A percentile compares a stretch with the other conserved stretches of the same genome.
These are phyloP conservation scores for Prorops nasuta DNA, from an alignment of 1,140 invertebrate genomes.

Conservation along the genomic window DNA sequence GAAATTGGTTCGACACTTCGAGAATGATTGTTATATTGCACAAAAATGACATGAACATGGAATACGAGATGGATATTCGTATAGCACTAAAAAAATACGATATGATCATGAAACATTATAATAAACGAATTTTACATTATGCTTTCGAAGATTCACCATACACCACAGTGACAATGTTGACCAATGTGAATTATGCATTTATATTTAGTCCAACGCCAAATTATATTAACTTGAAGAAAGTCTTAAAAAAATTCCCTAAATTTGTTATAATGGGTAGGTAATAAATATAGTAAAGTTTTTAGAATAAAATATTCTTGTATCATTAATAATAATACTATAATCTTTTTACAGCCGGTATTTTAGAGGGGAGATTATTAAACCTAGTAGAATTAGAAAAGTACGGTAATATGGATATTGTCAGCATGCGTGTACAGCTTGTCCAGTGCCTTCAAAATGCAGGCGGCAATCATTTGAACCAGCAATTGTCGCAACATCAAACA, in stretches of 20 bases:
- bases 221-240: constrained; percentile 59
- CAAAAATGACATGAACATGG: constrained; percentile 63
- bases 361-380: constrained; percentile 65
- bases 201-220: constrained; percentile 66
- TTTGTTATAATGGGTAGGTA: constrained; percentile 64
- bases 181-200: constrained; percentile 53
- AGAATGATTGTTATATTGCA: constrained; percentile 70
- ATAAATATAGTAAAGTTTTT: constrained; percentile 8
- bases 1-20: constrained; percentile 68
- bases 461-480: constrained; percentile 59
- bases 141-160: constrained; percentile 64
- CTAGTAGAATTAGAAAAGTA: constrained; percentile 66
- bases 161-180: constrained; percentile 38
- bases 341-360: constrained; percentile 63
- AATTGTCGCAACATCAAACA: constrained; percentile 68
- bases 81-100: constrained; percentile 62
- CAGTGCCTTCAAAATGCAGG: constrained; percentile 64
- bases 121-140: constrained; percentile 58
- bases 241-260: constrained; percentile 63
- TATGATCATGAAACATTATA: constrained; percentile 67
- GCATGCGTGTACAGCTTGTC: constrained; percentile 63
- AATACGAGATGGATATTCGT: constrained; percentile 62
- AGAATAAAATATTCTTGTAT: background rate
- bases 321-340: constrained; percentile 7
- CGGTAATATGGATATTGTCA: constrained; percentile 62